These are phyloP conservation scores for Oceanodroma leucorhoa DNA, from an alignment of 2,797 vertebrate species.

Conservation along the genomic window DNA sequence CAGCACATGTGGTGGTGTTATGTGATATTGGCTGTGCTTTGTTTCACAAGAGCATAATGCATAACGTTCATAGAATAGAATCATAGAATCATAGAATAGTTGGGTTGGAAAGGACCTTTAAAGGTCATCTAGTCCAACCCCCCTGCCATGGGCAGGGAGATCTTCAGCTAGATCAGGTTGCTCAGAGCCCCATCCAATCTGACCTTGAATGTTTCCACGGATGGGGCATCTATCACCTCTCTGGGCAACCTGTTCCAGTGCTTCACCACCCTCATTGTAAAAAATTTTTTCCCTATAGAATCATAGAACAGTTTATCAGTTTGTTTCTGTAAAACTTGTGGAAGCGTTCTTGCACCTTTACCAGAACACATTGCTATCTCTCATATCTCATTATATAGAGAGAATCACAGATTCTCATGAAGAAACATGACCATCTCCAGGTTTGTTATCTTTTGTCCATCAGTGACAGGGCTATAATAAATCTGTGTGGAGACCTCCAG, in stretches of 20 bases:
- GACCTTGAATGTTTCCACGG: too few species aligned
- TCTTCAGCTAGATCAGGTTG: too few species aligned
- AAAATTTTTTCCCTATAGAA: too few species aligned
- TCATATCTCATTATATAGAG: rapidly evolving
- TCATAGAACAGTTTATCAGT: too few species aligned
- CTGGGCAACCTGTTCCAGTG: too few species aligned
- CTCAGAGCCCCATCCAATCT: too few species aligned
- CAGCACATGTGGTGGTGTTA: not conserved
- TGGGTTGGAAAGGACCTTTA: too few species aligned
- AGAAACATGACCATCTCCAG: not conserved
- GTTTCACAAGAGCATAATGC: not conserved
- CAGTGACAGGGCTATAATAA: not conserved
- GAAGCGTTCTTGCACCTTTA: not conserved
- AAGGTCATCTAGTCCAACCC: too few species aligned
- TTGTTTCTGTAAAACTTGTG: not conserved
- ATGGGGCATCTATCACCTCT: too few species aligned
- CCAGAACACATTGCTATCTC: not conserved
- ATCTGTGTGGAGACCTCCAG: not conserved
- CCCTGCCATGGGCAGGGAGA: too few species aligned
- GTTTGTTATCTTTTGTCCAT: not conserved
- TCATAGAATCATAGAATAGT: too few species aligned
- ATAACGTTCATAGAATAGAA: not conserved
- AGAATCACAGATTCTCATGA: not conserved
- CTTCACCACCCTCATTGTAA: too few species aligned
- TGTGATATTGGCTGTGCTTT: not conserved